Evolutionary conservation across 2,113 vertebrate genomes (phyloP), one percentile per base, ranked within the genome.

Genomic region (Brevimyrus niger): DNA sequence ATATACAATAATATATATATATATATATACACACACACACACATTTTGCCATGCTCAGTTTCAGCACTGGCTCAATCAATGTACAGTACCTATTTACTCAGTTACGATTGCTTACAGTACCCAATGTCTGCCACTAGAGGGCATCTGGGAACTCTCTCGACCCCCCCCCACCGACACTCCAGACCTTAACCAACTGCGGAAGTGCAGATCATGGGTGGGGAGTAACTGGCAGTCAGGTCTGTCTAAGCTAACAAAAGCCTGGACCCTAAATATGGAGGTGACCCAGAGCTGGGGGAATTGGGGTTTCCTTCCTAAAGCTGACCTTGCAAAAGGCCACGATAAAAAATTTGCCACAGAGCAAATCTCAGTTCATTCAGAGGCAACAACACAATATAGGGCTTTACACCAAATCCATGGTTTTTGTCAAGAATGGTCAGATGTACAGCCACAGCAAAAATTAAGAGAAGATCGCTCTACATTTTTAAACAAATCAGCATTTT

Each of bases 271-370:
- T 96, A 96, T 96, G 97, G 96, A 94, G 94, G 87, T 93, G 94
- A 94, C 95, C 90, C 94, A 92, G 94, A 95, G 95, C 94, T 88
- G 50, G 86, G 97, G 97, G 96, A 96, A 95, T 94, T 94, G 95
- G 89, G 58, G 82, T 96, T 98, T 98, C 97, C 98, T 97, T 99
- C 97, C 97, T 97, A 95, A 95, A 96, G 96, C 96, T 97, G 97
- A 96, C 95, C 91, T 95, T 96, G 96, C 96, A 96, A 95, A 94
- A 94, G 96, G 93, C 92, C 90, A 92, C 87, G 91, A 93, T 93
- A 93, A 92, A 93, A 92, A 83, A 90, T 53, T 80, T 90, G 91
- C 92, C 92, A 95, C 89, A 90, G 48, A 89, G 87, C 38, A 86
- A 50, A 27, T 51, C 15, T 53, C n/a, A 93, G n/a, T 92, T 94